These are phyloP conservation scores for Zapornia atra DNA, from an alignment of 2,113 vertebrate genomes.

Conservation along the genomic window DNA sequence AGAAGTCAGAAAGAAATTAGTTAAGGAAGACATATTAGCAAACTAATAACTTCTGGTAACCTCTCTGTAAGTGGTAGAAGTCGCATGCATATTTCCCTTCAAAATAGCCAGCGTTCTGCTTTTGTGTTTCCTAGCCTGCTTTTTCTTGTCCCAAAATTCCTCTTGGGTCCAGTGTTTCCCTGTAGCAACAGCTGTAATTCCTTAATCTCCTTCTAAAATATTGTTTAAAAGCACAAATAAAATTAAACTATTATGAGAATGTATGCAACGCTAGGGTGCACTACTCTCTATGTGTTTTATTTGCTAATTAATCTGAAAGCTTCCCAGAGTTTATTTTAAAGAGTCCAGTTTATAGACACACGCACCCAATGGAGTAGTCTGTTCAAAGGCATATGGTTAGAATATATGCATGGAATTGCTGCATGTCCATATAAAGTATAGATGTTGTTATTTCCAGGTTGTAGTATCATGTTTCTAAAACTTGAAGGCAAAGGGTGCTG, in stretches of 20 bases:
- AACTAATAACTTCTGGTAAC: background rate
- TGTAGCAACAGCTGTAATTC: background rate
- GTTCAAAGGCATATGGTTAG: background rate
- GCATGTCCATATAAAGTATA: constrained; percentile 15
- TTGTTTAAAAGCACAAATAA: background rate
- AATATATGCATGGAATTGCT: background rate
- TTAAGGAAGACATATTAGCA: background rate
- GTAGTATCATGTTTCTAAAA: background rate
- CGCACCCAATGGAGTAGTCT: background rate
- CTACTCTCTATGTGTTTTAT: constrained; percentile 8
- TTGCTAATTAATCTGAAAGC: constrained; percentile 39
- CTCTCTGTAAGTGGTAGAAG: background rate
- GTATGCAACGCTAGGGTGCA: background rate
- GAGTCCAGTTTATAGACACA: background rate
- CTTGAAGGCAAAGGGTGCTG: background rate
- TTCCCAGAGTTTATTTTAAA: constrained; percentile 23
- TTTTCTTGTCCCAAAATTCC: background rate
- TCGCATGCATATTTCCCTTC: background rate
- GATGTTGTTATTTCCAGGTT: background rate
- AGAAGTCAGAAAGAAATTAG: background rate
- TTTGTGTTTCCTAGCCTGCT: background rate
- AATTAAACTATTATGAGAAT: background rate
- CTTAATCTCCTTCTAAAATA: background rate
- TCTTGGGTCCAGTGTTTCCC: background rate
- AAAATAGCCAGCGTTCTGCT: background rate